These are phyloP conservation scores for Falco berigora DNA, from an alignment of 2,797 vertebrate genomes.

Conservation along the genomic window DNA sequence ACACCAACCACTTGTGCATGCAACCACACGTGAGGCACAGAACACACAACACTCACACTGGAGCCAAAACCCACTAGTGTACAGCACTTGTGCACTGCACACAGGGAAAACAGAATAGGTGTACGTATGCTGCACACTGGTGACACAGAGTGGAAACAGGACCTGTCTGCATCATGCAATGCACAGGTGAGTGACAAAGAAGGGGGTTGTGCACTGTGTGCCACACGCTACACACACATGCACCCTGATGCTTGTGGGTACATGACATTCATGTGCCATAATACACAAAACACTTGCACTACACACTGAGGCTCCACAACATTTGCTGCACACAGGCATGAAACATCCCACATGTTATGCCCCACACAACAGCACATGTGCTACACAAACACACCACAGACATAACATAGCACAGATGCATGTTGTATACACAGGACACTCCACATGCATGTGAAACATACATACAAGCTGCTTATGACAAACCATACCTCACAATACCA, in stretches of 20 bases:
- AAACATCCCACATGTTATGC: background rate
- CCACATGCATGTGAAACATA: background rate
- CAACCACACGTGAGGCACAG: background rate
- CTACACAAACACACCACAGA: background rate
- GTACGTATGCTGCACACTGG: background rate
- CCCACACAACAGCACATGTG: background rate
- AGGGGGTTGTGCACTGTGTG: background rate
- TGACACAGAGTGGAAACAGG: background rate
- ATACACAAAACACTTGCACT: too few species aligned
- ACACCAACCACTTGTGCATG: accelerated
- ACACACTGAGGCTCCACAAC: too few species aligned
- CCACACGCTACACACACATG: background rate
- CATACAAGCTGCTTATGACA: background rate
- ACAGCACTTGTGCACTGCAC: background rate
- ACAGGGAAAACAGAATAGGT: accelerated
- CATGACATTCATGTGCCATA: background rate
- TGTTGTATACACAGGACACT: background rate
- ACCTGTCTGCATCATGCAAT: background rate
- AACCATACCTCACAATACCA: background rate
- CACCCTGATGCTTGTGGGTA: background rate
- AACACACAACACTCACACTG: background rate
- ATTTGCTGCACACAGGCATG: background rate
- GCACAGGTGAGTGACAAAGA: background rate
- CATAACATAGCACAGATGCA: background rate
- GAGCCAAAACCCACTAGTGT: background rate